Conservation (phyloP, 1,140 invertebrate species). For the Pachyrhynchus sulphureomaculatus region DNA sequence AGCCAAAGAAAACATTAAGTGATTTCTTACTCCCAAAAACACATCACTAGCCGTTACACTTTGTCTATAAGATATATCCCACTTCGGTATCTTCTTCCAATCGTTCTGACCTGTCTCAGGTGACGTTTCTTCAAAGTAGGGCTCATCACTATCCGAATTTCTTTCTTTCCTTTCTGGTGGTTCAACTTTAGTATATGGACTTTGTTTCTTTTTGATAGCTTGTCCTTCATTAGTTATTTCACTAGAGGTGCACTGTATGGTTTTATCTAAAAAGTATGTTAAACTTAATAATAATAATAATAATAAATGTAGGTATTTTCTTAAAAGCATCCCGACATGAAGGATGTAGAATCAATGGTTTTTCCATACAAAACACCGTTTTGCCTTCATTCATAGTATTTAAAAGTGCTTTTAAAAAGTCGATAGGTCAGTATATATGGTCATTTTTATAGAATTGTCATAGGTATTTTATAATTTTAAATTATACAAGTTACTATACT, state of each 20-base stretch:
- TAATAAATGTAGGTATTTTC: background rate
- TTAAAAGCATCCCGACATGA: too few relatives aligned
- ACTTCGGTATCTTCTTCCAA: slow-evolving; percentile 68
- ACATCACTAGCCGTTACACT: slow-evolving; percentile 82
- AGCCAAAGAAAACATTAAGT: too few relatives aligned
- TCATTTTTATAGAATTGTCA: too few relatives aligned
- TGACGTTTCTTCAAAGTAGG: slow-evolving; percentile 20
- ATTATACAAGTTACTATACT: background rate
- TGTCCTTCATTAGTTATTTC: background rate
- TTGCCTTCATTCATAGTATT: too few relatives aligned
- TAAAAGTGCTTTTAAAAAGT: too few relatives aligned
- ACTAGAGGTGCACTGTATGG: background rate
- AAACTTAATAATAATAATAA: background rate
- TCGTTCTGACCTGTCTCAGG: slow-evolving; percentile 13
- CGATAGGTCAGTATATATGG: too few relatives aligned
- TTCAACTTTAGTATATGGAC: slow-evolving; percentile 38
- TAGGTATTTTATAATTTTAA: too few relatives aligned
- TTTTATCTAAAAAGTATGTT: background rate
- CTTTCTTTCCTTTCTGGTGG: slow-evolving; percentile 14
- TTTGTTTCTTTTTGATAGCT: slow-evolving; percentile 21
- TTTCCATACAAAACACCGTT: too few relatives aligned
- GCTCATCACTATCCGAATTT: slow-evolving; percentile 7
- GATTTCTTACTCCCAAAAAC: slow-evolving; percentile 68
- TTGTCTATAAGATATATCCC: slow-evolving; percentile 82
- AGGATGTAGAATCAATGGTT: too few relatives aligned